Evolutionary conservation across 2,113 vertebrate genomes (phyloP), one percentile per base, ranked within the genome.

Genomic region (Cinclus cinclus): DNA sequence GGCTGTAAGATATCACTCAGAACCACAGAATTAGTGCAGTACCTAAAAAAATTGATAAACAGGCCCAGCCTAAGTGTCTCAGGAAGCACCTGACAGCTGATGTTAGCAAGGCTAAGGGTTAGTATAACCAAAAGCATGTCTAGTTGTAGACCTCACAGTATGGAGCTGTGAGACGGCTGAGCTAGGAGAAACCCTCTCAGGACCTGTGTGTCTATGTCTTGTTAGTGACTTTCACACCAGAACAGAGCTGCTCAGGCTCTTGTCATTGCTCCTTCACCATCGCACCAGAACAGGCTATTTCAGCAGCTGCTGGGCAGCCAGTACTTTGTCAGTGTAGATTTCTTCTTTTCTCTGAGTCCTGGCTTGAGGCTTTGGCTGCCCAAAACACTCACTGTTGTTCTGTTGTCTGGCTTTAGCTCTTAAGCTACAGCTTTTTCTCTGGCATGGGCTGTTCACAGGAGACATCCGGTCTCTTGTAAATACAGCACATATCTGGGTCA

Each of bases 171-270:
- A 14, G 21, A 52, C 55, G 41, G 28, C 65, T 89, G 68, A 25
- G 33, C 22, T 24, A 55, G 62, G 44, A 59, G 67, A 65, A 65
- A 4, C 20, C 20, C 11, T 58, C n/a, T 63, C 35, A 50, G 49
- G 21, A 15, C n/a, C 16, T 39, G 14, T 0, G 0, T 19, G n/a
- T 52, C 75, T 6, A 1, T 46, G 17, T 35, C 52, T 49, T 24
- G 4, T 58, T 9, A 46, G 39, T 2, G 7, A 41, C 35, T 25
- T 44, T 23, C 27, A 15, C 11, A 7, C 42, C 0, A 3, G 22
- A 50, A 20, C 30, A 46, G 59, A 77, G 23, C 23, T 44, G 47
- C 50, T 42, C 30, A 13, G 11, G 25, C n/a, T 11, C 17, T 63
- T 53, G 44, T 0, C 0, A 12, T 49, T 31, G 52, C 21, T 42